Evolutionary conservation across 2,797 vertebrate genomes (phyloP), one percentile per base, ranked within the genome.

Genomic region (Chaunax sp.): DNA sequence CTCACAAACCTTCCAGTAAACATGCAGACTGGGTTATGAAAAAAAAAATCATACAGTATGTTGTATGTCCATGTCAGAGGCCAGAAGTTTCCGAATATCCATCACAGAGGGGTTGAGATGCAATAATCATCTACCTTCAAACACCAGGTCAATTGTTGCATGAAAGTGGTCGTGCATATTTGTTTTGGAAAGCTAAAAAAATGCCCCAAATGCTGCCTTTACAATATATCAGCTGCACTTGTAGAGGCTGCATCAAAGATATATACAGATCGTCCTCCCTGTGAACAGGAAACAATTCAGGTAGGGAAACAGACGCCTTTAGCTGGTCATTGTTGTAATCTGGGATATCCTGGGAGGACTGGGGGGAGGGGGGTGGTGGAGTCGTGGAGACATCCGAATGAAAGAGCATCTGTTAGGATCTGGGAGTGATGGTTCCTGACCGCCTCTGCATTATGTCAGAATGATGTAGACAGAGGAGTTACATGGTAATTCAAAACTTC

Each of bases 321-420:
- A 3, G 16, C 41, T 55, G 37, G 19, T 53, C 19, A 50, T 47
- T 40, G 19, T 49, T 57, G 64, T 58, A 73, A 47, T 55, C 52
- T 57, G 64, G 50, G 57, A 51, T 58, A 25, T 64, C 54, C 51
- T 37, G 38, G 69, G 11, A 63, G 68, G 75, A 77, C 65, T 59
- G 55, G 68, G 62, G 64, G 72, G 77, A 73, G 54, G 57, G 64
- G 68, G 61, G 64, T 28, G 30, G 19, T 30, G 33, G 44, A 62
- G 59, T 41, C 25, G 74, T 41, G 65, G 72, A 73, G 49, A 72
- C 35, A 53, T 69, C 26, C 0, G 28, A 83, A 64, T 84, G 80
- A 86, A 85, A 82, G 75, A 72, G 64, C 80, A 87, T 88, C 78
- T 87, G 81, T 86, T 73, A 51, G 60, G 69, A 64, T 60, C 30